Percentiles rank a stretch among this genome's conserved stretches.
These are phyloP conservation scores for Cathartes aura DNA, from an alignment of 2,113 vertebrate species.

Conservation along the genomic window DNA sequence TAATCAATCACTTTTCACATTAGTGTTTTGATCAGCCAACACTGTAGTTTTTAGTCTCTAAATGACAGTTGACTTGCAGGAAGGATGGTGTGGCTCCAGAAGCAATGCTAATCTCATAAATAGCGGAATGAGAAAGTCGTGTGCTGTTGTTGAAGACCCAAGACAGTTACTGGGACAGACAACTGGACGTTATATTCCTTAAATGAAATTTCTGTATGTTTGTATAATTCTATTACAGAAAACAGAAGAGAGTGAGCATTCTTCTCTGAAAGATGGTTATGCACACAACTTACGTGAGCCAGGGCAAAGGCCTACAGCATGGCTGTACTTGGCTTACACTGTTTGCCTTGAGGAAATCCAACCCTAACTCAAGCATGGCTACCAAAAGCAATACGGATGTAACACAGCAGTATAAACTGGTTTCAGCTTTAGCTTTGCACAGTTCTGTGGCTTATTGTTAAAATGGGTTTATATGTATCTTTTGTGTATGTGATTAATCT, in stretches of 20 bases:
- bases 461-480: neutral
- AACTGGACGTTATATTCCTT: neutral
- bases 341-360: neutral
- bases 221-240: neutral
- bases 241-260: neutral
- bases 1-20: neutral
- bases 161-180: neutral
- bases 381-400: neutral
- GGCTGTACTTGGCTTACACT: neutral
- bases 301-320: neutral
- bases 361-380: neutral
- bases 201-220: neutral
- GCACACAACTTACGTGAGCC: fast-evolving
- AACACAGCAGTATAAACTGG: neutral
- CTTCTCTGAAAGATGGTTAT: neutral
- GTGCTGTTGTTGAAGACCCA: neutral
- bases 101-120: neutral
- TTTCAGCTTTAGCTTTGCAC: neutral
- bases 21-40: neutral
- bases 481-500: neutral
- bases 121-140: neutral
- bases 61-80: neutral
- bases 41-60: neutral
- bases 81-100: neutral
- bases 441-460: neutral